Evolutionary conservation across 2,113 vertebrate species (phyloP).

Genomic region (Alaudala cheleensis): DNA sequence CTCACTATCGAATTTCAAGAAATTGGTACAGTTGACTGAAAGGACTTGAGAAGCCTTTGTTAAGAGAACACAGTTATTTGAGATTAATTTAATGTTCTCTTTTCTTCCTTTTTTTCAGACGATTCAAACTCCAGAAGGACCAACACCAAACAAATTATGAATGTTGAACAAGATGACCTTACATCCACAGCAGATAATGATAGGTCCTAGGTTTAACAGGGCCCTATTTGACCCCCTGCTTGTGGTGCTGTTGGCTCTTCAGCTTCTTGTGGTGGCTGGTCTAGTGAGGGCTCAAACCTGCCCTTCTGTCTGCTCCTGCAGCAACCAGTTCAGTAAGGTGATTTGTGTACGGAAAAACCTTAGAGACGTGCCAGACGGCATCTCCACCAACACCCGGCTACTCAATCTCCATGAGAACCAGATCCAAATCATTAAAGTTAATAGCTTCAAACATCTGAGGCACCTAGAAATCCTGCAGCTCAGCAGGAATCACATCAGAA

Average conservation of each 20-base stretch:
- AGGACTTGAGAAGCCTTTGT: neutral
- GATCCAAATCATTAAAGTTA: slow-evolving; percentile 98
- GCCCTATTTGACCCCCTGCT: slow-evolving; percentile 99
- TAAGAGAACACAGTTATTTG: neutral
- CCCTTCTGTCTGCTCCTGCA: slow-evolving; percentile 97
- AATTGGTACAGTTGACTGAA: neutral
- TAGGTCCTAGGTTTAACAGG: slow-evolving; percentile 99
- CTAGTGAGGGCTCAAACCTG: slow-evolving; percentile 97
- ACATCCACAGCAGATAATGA: slow-evolving; percentile 99
- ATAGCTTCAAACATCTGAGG: slow-evolving; percentile 98
- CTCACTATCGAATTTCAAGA: neutral
- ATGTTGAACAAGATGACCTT: slow-evolving; percentile 99
- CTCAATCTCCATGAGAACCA: slow-evolving; percentile 99
- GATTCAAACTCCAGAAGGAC: slow-evolving; percentile 86
- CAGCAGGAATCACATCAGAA: slow-evolving; percentile 98
- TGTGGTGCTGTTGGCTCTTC: slow-evolving; percentile 97
- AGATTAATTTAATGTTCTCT: slow-evolving; percentile 39
- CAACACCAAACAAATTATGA: slow-evolving; percentile 98
- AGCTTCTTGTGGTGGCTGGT: slow-evolving; percentile 97
- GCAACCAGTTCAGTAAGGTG: slow-evolving; percentile 99
- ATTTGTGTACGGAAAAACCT: slow-evolving; percentile 95
- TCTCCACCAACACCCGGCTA: slow-evolving; percentile 96
- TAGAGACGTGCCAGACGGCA: slow-evolving; percentile 96
- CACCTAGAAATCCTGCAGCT: slow-evolving; percentile 97
- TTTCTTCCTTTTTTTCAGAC: slow-evolving; percentile 70